Conservation (phyloP, 2,888 invertebrate species). For the Prenolepis imparis region DNA sequence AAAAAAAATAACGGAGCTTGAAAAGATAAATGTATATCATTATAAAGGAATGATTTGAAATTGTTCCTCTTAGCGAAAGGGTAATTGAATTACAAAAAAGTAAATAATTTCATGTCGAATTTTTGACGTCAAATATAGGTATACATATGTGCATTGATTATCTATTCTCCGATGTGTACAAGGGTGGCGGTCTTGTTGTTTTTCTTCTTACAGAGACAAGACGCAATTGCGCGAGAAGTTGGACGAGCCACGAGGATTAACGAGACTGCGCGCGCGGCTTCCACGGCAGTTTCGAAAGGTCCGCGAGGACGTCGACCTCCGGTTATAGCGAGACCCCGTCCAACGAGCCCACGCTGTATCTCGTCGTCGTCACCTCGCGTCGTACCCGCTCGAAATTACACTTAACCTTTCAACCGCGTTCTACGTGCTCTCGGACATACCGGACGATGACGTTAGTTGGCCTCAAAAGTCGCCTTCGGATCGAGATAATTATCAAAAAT, state of each 20-base stretch:
- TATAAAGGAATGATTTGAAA: not conserved
- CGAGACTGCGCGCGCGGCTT: constrained; percentile 61
- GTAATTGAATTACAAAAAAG: not conserved
- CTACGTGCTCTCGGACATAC: constrained; percentile 46
- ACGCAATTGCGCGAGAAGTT: constrained; percentile 42
- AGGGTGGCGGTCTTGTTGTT: not conserved
- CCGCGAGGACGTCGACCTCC: constrained; percentile 68
- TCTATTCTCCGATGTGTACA: not conserved
- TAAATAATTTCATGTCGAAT: not conserved
- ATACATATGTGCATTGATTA: not conserved
- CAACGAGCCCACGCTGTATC: constrained; percentile 39
- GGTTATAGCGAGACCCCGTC: constrained; percentile 41
- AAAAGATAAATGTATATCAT: not conserved
- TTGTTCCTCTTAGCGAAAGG: not conserved
- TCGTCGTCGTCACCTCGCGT: constrained; percentile 61
- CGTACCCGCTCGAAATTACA: constrained; percentile 63
- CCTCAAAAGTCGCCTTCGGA: constrained; percentile 27
- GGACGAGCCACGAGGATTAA: constrained; percentile 65
- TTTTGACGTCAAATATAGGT: not conserved
- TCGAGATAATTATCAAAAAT: constrained; percentile 48
- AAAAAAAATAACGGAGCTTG: not conserved
- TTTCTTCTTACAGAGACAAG: constrained; percentile 4
- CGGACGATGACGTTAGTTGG: constrained; percentile 34
- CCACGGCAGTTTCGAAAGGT: constrained; percentile 62
- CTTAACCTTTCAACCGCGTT: constrained; percentile 55